A percentile compares a stretch with the other conserved stretches of the same genome.
These are phyloP conservation scores for Eupithecia pulchellata DNA, from an alignment of 2,888 invertebrate species.

Conservation along the genomic window DNA sequence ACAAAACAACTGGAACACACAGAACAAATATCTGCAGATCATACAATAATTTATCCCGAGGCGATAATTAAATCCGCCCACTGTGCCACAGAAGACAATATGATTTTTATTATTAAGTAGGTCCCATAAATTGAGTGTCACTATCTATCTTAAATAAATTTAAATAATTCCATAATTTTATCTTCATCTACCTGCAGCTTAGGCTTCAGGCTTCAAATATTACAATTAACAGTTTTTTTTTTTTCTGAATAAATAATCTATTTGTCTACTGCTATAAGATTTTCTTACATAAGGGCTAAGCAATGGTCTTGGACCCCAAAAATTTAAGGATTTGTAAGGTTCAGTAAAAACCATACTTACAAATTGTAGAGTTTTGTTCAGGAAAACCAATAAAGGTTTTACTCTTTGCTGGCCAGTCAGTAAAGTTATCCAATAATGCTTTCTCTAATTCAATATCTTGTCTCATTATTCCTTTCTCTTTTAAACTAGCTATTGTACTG, in stretches of 20 bases:
- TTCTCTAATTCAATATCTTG: conserved; percentile 64
- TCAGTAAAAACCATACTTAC: conserved; percentile 56
- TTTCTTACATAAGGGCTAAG: neutral
- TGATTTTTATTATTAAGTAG: too few species aligned
- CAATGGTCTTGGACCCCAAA: neutral
- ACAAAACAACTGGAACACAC: too few species aligned
- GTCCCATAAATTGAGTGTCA: too few species aligned
- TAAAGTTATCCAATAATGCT: conserved; percentile 59
- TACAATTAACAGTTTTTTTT: too few species aligned
- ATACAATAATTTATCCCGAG: too few species aligned
- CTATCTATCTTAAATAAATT: too few species aligned
- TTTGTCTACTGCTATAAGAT: neutral
- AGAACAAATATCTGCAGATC: too few species aligned
- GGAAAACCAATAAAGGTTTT: conserved; percentile 57
- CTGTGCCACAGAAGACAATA: too few species aligned
- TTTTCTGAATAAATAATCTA: neutral
- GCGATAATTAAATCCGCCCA: too few species aligned
- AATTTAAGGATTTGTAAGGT: neutral
- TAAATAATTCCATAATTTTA: too few species aligned
- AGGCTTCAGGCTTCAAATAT: too few species aligned
- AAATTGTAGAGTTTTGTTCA: conserved; percentile 65
- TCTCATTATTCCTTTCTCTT: conserved; percentile 65
- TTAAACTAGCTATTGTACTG: conserved; percentile 66
- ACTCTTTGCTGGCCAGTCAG: conserved; percentile 66
- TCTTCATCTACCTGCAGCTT: too few species aligned